phyloP scores from a whole-genome alignment of 2,113 vertebrate species.

The Lynx canadensis region DNA sequence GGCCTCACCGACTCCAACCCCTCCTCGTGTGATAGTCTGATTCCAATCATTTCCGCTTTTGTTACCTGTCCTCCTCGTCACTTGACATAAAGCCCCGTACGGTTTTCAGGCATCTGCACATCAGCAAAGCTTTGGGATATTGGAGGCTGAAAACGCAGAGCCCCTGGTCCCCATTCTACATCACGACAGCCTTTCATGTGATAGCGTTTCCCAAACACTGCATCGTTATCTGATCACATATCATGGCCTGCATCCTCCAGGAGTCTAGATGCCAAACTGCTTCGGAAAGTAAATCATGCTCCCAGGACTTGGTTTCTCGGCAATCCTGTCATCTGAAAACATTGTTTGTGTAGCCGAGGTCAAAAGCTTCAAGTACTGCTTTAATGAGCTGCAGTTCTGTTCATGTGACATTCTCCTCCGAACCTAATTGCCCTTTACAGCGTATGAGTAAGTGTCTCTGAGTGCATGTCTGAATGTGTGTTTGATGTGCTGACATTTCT shows the following conservation, averaged over 20 bases:
- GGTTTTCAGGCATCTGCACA: constrained; percentile 53
- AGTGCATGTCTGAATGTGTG: constrained; percentile 33
- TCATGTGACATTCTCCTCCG: constrained; percentile 55
- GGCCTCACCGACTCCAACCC: background rate
- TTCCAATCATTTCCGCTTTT: constrained; percentile 70
- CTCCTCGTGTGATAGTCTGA: constrained; percentile 1
- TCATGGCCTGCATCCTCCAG: background rate
- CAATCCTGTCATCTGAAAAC: constrained; percentile 54
- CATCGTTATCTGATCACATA: background rate
- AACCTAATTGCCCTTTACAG: constrained; percentile 62
- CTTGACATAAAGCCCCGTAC: constrained; percentile 58
- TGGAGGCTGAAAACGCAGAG: constrained; percentile 25
- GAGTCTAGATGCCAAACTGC: background rate
- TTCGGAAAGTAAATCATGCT: background rate
- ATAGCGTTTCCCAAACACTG: background rate
- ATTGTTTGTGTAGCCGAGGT: constrained; percentile 59
- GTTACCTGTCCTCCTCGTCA: constrained; percentile 65
- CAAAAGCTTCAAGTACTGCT: constrained; percentile 1
- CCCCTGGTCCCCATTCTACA: background rate
- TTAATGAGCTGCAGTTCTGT: constrained; percentile 62
- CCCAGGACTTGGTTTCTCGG: background rate
- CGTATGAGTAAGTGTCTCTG: constrained; percentile 23
- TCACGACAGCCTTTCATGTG: background rate
- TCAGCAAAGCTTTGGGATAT: constrained; percentile 36
- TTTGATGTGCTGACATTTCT: constrained; percentile 75